phyloP scores from a whole-genome alignment of 1,140 invertebrate genomes.

The Oscheius sp. region DNA sequence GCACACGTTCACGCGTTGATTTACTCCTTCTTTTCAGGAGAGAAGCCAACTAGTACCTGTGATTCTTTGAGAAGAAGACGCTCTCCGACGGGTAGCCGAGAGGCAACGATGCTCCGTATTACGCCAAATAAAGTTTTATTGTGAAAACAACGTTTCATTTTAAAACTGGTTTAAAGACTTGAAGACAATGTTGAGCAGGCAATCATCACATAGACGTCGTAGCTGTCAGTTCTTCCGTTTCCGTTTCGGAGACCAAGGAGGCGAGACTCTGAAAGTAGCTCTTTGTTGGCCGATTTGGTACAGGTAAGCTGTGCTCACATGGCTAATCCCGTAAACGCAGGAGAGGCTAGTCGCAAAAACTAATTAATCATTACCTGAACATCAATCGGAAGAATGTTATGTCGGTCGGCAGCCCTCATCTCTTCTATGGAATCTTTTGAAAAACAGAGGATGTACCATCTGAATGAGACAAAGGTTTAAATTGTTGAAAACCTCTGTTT shows the following conservation, averaged over 20 bases:
- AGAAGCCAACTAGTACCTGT: neutral
- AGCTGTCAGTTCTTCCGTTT: neutral
- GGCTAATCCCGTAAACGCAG: too few relatives aligned
- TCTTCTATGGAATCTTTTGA: slow-evolving; percentile 21
- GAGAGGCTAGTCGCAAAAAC: too few relatives aligned
- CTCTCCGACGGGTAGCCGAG: neutral
- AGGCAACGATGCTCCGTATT: neutral
- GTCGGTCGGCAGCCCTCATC: slow-evolving; percentile 11
- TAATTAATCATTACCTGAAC: slow-evolving; percentile 12
- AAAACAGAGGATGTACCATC: slow-evolving; percentile 28
- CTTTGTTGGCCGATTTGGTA: neutral
- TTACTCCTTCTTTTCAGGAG: neutral
- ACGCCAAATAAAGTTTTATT: neutral
- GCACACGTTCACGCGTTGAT: too few relatives aligned
- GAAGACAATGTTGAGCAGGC: neutral
- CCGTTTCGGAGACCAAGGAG: slow-evolving; percentile 14
- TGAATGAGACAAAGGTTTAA: too few relatives aligned
- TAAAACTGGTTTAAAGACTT: too few relatives aligned
- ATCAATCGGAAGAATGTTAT: slow-evolving; percentile 24
- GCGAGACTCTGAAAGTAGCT: slow-evolving; percentile 20
- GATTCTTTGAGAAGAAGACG: slow-evolving; percentile 3
- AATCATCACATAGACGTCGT: neutral
- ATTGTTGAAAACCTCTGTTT: too few relatives aligned
- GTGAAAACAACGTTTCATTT: too few relatives aligned
- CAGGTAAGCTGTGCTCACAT: neutral